These are phyloP conservation scores for Drosophila parthenogenetica DNA, from an alignment of 2,888 invertebrate genomes.

Conservation along the genomic window DNA sequence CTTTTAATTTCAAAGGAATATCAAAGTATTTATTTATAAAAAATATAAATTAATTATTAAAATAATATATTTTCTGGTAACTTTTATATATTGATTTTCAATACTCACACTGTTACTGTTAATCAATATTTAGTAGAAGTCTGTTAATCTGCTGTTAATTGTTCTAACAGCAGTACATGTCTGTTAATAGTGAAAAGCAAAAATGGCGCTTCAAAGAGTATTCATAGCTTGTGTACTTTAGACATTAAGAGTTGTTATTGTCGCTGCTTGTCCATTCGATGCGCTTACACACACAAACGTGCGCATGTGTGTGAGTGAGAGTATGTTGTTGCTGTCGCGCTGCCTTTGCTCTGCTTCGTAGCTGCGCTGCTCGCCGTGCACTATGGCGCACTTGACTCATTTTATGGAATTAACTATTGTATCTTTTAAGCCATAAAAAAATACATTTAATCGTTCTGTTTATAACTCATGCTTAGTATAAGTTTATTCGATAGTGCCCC, in stretches of 20 bases:
- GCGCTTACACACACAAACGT: constrained; percentile 24
- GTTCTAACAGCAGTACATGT: not conserved
- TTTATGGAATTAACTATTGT: not conserved
- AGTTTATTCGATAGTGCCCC: no score
- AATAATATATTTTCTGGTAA: no score
- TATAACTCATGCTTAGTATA: no score
- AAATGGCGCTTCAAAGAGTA: constrained; percentile 16
- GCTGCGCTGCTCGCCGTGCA: not conserved
- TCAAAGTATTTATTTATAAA: not conserved
- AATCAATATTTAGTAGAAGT: not conserved
- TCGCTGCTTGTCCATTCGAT: constrained; percentile 32
- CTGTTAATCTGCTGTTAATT: constrained; percentile 6
- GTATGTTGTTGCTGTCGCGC: no score
- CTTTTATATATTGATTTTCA: not conserved
- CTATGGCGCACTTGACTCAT: not conserved
- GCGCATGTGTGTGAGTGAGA: not conserved
- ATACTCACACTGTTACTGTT: not conserved
- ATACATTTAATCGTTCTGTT: no score
- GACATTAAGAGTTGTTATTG: constrained; percentile 7
- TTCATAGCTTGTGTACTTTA: constrained; percentile 7
- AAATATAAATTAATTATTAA: not conserved
- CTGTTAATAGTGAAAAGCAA: not conserved
- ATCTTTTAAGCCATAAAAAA: no score
- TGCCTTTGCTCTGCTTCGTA: no score
- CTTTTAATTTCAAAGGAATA: not conserved